Evolutionary conservation across 2,113 vertebrate species (phyloP), one percentile per base, ranked within the genome.

Genomic region (Sinocyclocheilus grahami): DNA sequence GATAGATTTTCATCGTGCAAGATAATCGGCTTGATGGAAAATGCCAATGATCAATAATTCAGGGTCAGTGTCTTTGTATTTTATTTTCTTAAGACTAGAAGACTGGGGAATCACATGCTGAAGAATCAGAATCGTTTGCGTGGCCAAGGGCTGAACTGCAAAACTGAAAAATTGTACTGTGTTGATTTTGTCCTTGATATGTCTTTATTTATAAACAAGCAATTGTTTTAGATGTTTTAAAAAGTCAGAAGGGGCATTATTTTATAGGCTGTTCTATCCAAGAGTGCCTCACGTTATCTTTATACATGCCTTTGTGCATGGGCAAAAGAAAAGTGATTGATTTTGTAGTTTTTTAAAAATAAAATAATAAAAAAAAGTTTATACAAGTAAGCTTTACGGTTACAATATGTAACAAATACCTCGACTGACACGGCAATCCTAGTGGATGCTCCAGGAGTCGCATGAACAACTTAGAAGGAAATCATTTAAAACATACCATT

Each of bases 61-160:
- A 91, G 90, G 89, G 83, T 87, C 84, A 46, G 48, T 84, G 74
- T 86, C 24, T 86, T 65, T 20, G 48, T 80, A 20, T 24, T 80
- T 77, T 74, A 48, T 62, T 72, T 90, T 83, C 30, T 84, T 58
- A 71, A 83, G 48, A 85, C 11, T 84, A 75, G 84, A 72, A 88
- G 82, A 69, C 79, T 82, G 88, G 81, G 87, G 87, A 87, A 89
- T 86, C 39, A 83, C 82, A 87, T 30, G 58, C 92, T 91, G 93
- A 94, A 94, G 93, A 94, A 92, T 92, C 91, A 82, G 1, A 93
- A 94, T 93, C 86, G 90, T 92, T 93, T 91, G 88, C 53, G 87
- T 27, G 86, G 87, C 88, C 83, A 18, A 90, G 83, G 90, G 87
- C 88, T 88, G 62, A 77, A 90, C 86, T 89, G 90, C 87, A 89